These are phyloP conservation scores for Oryzias woworae DNA, from an alignment of 2,113 vertebrate genomes.

Conservation along the genomic window DNA sequence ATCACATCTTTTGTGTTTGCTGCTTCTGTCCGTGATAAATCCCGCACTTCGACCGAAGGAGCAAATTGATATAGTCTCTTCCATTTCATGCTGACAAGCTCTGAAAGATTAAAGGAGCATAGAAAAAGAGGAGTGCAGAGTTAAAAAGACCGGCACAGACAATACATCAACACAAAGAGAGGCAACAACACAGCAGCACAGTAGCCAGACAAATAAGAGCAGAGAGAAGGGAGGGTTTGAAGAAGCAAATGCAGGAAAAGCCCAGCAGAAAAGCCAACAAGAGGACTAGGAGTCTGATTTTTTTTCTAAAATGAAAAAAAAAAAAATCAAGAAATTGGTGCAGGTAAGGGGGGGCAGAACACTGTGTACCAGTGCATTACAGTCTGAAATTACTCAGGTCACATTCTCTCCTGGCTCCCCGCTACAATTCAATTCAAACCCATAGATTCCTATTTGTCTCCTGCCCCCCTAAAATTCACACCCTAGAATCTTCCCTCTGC, in stretches of 20 bases:
- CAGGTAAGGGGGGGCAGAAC: conserved; percentile 31
- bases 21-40: no score
- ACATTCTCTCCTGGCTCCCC: conserved; percentile 27
- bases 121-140: background rate
- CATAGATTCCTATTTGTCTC: conserved; percentile 41
- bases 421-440: conserved; percentile 36
- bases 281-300: background rate
- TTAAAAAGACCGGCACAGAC: background rate
- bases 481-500: background rate
- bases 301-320: conserved; percentile 37
- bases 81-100: no score
- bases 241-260: background rate
- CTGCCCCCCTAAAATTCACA: conserved; percentile 7
- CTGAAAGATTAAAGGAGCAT: no score
- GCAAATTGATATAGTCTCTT: no score
- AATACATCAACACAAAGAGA: conserved; percentile 1
- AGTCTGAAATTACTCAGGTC: conserved; percentile 52
- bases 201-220: background rate
- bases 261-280: background rate
- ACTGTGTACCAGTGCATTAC: conserved; percentile 45
- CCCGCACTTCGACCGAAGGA: no score
- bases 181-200: background rate
- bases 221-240: background rate
- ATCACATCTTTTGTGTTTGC: no score
- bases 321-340: conserved; percentile 41